Conservation (phyloP, 2,113 vertebrate genomes). For the Forbesichthys agassizii region DNA sequence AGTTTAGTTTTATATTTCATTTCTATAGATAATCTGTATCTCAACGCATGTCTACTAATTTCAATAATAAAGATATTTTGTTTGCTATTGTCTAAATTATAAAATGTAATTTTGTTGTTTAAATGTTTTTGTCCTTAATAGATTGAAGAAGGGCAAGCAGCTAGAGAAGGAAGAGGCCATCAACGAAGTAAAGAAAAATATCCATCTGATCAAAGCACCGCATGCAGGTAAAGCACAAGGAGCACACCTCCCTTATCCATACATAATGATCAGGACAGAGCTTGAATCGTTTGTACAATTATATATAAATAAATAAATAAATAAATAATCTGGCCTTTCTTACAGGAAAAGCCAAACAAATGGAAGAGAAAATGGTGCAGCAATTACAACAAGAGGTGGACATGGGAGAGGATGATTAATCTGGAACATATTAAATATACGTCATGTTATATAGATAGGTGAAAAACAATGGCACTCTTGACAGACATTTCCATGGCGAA, state of each 20-base stretch:
- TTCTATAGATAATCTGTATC: too few relatives aligned
- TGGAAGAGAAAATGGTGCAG: constrained; percentile 98
- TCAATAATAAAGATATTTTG: too few relatives aligned
- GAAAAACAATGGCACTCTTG: background rate
- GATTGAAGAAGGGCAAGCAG: constrained; percentile 92
- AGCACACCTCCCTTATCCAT: too few relatives aligned
- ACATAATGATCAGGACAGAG: background rate
- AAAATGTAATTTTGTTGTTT: background rate
- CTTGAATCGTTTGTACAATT: background rate
- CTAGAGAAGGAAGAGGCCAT: constrained; percentile 90
- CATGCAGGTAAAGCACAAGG: constrained; percentile 82
- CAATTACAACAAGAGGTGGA: constrained; percentile 88
- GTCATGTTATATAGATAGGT: background rate
- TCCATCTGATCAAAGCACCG: constrained; percentile 93
- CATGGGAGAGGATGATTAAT: constrained; percentile 81
- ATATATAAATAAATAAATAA: background rate
- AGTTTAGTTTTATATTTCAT: background rate
- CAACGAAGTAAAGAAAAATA: constrained; percentile 94
- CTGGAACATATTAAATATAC: background rate
- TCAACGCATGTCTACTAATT: too few relatives aligned
- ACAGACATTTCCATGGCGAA: background rate
- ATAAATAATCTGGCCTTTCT: constrained; percentile 7
- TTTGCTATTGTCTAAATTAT: too few relatives aligned
- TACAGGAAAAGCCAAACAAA: constrained; percentile 84
- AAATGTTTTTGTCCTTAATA: constrained; percentile 43